phyloP scores from a whole-genome alignment of 2,113 vertebrate species.

The Campylomormyrus numenius region DNA sequence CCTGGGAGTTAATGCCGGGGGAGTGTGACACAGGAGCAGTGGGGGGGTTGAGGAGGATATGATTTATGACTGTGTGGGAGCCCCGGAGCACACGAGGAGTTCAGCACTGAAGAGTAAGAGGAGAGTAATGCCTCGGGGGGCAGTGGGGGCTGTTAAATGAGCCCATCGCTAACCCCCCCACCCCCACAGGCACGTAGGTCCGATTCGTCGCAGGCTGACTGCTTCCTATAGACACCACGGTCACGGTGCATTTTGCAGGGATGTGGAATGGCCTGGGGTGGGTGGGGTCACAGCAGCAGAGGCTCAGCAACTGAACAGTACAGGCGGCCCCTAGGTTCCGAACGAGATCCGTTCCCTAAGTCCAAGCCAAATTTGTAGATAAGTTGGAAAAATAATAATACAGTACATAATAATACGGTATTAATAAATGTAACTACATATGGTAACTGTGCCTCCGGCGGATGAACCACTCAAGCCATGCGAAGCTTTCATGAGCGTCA shows the following conservation, averaged over 20 bases:
- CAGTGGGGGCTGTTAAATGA: not conserved
- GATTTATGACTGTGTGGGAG: slow-evolving; percentile 8
- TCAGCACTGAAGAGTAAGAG: not conserved
- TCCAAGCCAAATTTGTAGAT: not conserved
- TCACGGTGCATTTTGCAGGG: not conserved
- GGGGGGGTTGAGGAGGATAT: slow-evolving; percentile 3
- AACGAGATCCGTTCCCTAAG: not conserved
- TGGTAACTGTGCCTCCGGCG: not conserved
- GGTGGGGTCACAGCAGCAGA: not conserved
- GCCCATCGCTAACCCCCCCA: not conserved
- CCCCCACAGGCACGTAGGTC: not conserved
- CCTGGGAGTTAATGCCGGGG: not conserved
- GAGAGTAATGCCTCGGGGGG: not conserved
- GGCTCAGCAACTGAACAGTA: not conserved
- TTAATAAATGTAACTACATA: not conserved
- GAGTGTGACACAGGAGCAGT: not conserved
- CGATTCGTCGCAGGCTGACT: not conserved
- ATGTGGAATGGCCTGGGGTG: too few relatives aligned
- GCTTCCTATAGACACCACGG: not conserved
- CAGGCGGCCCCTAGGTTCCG: not conserved
- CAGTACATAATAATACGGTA: not conserved
- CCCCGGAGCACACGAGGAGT: not conserved
- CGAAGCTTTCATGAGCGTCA: not conserved
- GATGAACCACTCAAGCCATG: not conserved
- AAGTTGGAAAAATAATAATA: not conserved